Conservation (phyloP, 23 tunicate genomes). For the Aplidium turbinatum region DNA sequence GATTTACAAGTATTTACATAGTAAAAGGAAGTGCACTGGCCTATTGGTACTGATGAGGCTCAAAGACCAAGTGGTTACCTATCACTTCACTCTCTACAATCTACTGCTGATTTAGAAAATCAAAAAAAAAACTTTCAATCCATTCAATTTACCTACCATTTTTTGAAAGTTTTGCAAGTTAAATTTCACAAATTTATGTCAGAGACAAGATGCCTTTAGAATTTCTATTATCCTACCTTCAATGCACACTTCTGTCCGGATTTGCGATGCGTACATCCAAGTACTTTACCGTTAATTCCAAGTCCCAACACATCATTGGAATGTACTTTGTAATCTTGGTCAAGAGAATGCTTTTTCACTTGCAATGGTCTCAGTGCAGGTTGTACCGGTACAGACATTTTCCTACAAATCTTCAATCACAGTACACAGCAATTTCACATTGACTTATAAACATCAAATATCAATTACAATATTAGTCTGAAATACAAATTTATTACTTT, state of each 20-base stretch:
- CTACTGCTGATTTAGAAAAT: no score
- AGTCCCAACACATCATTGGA: constrained; percentile 69
- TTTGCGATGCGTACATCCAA: constrained; percentile 64
- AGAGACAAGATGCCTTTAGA: background rate
- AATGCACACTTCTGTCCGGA: constrained; percentile 86
- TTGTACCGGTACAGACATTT: no score
- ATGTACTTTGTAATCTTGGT: constrained; percentile 67
- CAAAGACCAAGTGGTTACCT: no score
- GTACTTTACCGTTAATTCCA: constrained; percentile 86
- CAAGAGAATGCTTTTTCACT: constrained; percentile 75
- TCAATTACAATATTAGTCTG: no score
- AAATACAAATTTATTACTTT: no score
- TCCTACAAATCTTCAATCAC: no score
- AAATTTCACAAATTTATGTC: background rate
- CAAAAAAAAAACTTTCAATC: background rate
- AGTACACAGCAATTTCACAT: no score
- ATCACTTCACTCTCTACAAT: no score
- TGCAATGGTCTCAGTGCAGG: background rate
- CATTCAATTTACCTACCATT: background rate
- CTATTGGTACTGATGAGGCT: no score
- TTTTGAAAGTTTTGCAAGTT: background rate
- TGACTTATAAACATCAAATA: no score
- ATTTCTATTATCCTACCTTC: constrained; percentile 30
- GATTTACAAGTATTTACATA: no score
- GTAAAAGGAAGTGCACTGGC: no score